Evolutionary conservation across 2,797 vertebrate species (phyloP).

Genomic region (Tamandua tetradactyla): DNA sequence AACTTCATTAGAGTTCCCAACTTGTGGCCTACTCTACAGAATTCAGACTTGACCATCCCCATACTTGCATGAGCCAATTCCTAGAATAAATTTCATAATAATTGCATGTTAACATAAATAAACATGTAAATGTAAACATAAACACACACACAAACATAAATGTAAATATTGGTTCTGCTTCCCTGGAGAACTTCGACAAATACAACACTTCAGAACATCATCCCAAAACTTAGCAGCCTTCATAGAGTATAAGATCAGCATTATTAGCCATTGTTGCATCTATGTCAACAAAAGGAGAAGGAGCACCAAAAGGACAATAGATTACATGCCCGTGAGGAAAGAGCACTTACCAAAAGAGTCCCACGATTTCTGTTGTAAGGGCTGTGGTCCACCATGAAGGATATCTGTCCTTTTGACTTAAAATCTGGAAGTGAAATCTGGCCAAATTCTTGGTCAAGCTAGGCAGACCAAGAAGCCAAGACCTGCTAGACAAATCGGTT

Average conservation of each 20-base stretch:
- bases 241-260: conserved; percentile 98
- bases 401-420: conserved; percentile 90
- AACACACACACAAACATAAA: too few species aligned
- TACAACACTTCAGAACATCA: conserved; percentile 97
- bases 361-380: conserved; percentile 96
- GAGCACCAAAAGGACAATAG: conserved; percentile 97
- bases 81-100: too few species aligned
- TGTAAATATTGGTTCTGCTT: too few species aligned
- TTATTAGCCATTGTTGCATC: conserved; percentile 98
- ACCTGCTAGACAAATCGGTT: conserved; percentile 96
- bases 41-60: too few species aligned
- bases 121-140: too few species aligned
- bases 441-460: too few species aligned
- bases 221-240: conserved; percentile 99
- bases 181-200: too few species aligned
- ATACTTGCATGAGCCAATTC: too few species aligned
- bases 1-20: too few species aligned
- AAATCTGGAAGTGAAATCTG: conserved; percentile 90
- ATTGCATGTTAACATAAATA: too few species aligned
- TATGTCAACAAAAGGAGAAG: conserved; percentile 99
- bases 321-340: conserved; percentile 97
- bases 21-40: too few species aligned
- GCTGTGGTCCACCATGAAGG: conserved; percentile 92
- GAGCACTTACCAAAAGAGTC: conserved; percentile 96
- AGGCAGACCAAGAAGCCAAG: conserved; percentile 92